Evolutionary conservation across 2,113 vertebrate species (phyloP).

Genomic region (Clarias macrocephalus): DNA sequence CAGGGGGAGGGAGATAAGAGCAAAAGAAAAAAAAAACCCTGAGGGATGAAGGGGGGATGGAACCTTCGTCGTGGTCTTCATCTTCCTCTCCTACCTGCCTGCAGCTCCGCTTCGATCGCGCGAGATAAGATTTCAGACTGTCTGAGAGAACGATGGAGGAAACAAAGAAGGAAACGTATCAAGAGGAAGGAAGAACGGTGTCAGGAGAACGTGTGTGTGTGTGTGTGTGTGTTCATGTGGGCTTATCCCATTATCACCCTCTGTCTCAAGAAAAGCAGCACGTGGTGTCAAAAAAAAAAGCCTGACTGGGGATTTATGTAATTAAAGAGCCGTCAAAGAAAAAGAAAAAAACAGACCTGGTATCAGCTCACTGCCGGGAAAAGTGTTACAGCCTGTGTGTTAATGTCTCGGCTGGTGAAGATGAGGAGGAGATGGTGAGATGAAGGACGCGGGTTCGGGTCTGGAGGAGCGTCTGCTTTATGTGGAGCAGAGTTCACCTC

Average conservation of each 20-base stretch:
- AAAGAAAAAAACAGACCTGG: conserved; percentile 21
- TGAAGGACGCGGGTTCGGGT: conserved; percentile 26
- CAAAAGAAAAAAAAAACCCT: background rate
- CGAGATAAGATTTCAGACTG: conserved; percentile 32
- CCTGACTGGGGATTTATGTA: conserved; percentile 28
- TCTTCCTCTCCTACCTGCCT: conserved; percentile 11
- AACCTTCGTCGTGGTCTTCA: background rate
- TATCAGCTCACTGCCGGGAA: conserved; percentile 33
- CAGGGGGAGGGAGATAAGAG: background rate
- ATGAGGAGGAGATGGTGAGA: conserved; percentile 45
- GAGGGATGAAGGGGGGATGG: background rate
- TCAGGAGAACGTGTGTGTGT: background rate
- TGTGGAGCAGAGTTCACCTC: conserved; percentile 38
- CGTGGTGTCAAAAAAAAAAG: background rate
- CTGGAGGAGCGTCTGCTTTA: background rate
- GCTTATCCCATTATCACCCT: conserved; percentile 48
- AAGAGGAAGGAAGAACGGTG: conserved; percentile 43
- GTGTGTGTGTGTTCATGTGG: conserved; percentile 15
- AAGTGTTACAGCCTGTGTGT: conserved; percentile 10
- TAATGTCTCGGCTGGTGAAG: background rate
- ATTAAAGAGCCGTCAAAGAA: conserved; percentile 39
- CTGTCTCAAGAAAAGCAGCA: conserved; percentile 35
- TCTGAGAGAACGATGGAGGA: conserved; percentile 40
- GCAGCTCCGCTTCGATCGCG: conserved; percentile 40
- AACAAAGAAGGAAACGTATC: conserved; percentile 58